Percentiles rank a stretch among this genome's conserved stretches.
phyloP scores from a whole-genome alignment of 2,113 vertebrate species.

The Atherinomorus stipes region DNA sequence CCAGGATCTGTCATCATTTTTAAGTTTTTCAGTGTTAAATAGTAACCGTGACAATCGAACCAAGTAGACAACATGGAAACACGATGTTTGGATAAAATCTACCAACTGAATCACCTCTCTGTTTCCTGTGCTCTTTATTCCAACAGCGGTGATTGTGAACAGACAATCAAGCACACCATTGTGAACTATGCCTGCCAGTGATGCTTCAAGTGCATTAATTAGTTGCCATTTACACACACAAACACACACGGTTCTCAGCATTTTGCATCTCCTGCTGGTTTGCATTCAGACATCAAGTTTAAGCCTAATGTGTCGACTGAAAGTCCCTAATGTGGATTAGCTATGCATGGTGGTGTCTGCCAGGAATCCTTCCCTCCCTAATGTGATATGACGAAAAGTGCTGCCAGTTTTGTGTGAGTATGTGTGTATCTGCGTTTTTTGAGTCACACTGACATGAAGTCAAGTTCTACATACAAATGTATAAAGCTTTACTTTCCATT shows the following conservation, averaged over 20 bases:
- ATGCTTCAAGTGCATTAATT: conserved; percentile 29
- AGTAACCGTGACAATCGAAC: neutral
- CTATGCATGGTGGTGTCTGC: conserved; percentile 54
- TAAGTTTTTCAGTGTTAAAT: neutral
- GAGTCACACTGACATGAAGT: conserved; percentile 16
- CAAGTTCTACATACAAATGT: conserved; percentile 24
- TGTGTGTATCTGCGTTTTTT: conserved; percentile 18
- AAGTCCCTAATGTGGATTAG: conserved; percentile 71
- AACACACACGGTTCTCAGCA: conserved; percentile 34
- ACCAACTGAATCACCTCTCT: neutral
- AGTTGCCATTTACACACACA: conserved; percentile 16
- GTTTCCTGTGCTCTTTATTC: neutral
- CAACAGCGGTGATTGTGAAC: conserved; percentile 6
- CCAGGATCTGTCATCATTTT: neutral
- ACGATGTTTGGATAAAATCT: neutral
- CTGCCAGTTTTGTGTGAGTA: conserved; percentile 25
- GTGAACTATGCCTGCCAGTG: neutral
- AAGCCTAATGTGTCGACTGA: conserved; percentile 56
- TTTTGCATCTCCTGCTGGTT: conserved; percentile 41
- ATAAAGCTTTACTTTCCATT: conserved; percentile 28
- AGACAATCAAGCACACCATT: conserved; percentile 5
- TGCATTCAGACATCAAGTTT: conserved; percentile 47
- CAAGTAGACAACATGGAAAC: neutral
- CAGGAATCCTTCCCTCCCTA: conserved; percentile 42
- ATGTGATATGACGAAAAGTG: conserved; percentile 53